Base-by-base conservation (phyloP, 2,888 invertebrate species). In the Andricus curvator region DNA sequence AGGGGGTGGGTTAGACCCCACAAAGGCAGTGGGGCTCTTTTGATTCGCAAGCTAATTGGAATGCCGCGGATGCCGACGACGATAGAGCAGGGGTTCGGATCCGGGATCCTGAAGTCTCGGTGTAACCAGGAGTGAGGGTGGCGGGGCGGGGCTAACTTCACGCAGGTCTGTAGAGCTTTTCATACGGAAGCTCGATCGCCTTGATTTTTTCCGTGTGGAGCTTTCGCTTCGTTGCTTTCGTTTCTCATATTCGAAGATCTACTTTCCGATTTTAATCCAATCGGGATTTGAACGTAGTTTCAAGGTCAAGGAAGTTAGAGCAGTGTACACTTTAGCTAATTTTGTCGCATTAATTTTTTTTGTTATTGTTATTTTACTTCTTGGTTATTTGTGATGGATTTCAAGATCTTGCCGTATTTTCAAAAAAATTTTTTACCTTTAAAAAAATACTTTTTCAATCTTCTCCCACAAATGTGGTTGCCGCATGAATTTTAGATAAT, bases 1-100 rank as follows among this genome's bases (percentile, higher is more conserved):
- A 81, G 66, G 77, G 80, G 76, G 77, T 87, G 90, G 89, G 85
- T 89, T 89, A 91, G 88, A 90, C 88, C 90, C 90, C 91, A 92
- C 92, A 92, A 92, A 92, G 92, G 92, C 91, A 91, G 88, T 91
- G 89, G 88, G 91, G 91, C 91, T 92, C 92, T 91, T 92, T 92
- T 92, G 92, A 92, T 92, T 92, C 92, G 91, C 91, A 90, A 91
- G 92, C 92, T 91, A 91, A 92, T 92, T 92, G 92, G 92, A 92
- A 92, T 92, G 91, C 91, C 91, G 89, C 89, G 91, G 91, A 92
- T 92, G 91, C 92, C 92, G 90, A 90, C 92, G 90, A 90, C 90
- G 90, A 89, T 89, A 89, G 88, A 89, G 90, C 88, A 87, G 84
- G 87, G 89, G 86, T 83, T 84, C 82, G 84, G 82, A 86, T 85